Conservation (phyloP, 1,140 invertebrate genomes). For the Lucilia cuprina region DNA sequence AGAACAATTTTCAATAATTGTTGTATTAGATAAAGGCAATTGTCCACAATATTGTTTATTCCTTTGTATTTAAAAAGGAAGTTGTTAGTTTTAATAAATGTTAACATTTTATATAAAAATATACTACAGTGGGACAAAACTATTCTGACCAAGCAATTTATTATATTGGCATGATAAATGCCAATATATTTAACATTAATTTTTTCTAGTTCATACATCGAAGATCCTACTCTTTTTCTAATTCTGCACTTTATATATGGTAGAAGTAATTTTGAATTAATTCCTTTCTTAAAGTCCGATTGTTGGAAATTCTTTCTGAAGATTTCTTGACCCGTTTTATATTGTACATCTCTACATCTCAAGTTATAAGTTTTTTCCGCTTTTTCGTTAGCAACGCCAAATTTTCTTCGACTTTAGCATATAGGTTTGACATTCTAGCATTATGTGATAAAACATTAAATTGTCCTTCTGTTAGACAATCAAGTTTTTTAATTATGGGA, state of each 20-base stretch:
- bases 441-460: no score
- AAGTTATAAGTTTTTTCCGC: not conserved
- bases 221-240: not conserved
- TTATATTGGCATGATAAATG: constrained; percentile 26
- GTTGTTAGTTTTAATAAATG: no score
- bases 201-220: not conserved
- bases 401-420: not conserved
- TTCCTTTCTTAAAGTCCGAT: not conserved
- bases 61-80: no score
- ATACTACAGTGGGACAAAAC: no score
- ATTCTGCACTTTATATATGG: constrained; percentile 7
- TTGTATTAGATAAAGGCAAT: no score
- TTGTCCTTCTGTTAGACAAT: no score
- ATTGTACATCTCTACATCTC: not conserved
- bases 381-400: not conserved
- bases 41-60: no score
- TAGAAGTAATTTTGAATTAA: not conserved
- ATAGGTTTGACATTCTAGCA: not conserved
- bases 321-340: not conserved
- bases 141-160: no score
- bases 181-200: not conserved
- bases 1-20: no score
- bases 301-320: not conserved
- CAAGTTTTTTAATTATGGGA: not conserved
- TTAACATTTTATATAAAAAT: no score